Evolutionary conservation across 2,797 vertebrate species (phyloP).

Genomic region (Lagodon rhomboides): DNA sequence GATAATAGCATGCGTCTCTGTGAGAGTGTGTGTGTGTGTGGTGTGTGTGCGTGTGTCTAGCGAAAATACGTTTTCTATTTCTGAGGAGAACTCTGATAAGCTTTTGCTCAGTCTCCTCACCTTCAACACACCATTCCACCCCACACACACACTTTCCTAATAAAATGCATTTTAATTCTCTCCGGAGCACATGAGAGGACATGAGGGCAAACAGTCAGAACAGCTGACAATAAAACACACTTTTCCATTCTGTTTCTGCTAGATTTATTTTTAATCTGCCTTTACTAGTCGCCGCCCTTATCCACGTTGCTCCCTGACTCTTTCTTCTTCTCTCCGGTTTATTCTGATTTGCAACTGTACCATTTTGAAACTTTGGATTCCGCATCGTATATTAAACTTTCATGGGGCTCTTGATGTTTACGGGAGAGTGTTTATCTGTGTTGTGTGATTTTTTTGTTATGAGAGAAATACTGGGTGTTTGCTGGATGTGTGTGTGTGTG

Average conservation of each 20-base stretch:
- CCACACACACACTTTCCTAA: neutral
- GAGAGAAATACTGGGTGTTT: constrained; percentile 6
- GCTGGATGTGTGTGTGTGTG: neutral
- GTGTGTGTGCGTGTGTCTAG: constrained; percentile 28
- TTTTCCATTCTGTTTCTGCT: neutral
- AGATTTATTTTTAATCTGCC: neutral
- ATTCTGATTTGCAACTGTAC: constrained; percentile 26
- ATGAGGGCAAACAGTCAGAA: constrained; percentile 31
- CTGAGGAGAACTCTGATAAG: constrained; percentile 55
- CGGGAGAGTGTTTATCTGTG: constrained; percentile 34
- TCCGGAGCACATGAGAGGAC: constrained; percentile 31
- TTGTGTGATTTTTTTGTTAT: constrained; percentile 22
- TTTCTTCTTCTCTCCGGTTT: neutral
- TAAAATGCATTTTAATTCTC: constrained; percentile 60
- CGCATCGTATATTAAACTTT: constrained; percentile 39
- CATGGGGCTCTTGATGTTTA: constrained; percentile 21
- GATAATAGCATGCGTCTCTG: constrained; percentile 44
- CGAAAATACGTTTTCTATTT: constrained; percentile 54
- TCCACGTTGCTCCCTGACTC: constrained; percentile 12
- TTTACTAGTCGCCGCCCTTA: constrained; percentile 8
- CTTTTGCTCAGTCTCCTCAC: constrained; percentile 53
- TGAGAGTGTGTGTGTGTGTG: constrained; percentile 21
- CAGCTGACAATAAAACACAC: constrained; percentile 15
- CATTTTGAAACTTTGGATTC: constrained; percentile 17
- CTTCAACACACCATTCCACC: constrained; percentile 26